phyloP scores from a whole-genome alignment of 1,140 invertebrate genomes.

The Aphelinus certus region DNA sequence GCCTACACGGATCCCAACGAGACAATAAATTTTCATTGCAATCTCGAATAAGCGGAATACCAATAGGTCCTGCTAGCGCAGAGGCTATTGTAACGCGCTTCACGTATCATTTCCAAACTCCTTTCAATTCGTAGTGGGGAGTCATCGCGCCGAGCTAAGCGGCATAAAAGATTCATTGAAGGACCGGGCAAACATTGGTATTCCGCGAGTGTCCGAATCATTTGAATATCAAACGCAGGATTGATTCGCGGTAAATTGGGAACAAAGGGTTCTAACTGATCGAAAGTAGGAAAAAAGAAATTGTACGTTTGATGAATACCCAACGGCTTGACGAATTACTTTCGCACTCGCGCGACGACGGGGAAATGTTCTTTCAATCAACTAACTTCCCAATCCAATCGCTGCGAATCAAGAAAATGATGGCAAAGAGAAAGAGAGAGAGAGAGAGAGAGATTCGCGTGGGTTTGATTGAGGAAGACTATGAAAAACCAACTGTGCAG shows the following conservation, averaged over 20 bases:
- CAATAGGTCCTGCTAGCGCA: background rate
- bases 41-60: conserved; percentile 29
- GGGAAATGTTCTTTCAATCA: no score
- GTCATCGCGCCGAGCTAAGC: conserved; percentile 1
- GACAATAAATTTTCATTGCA: conserved; percentile 31
- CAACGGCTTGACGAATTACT: background rate
- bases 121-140: background rate
- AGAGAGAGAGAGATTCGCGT: no score
- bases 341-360: background rate
- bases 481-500: no score
- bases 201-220: conserved; percentile 13
- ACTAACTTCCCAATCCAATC: no score
- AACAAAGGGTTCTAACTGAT: conserved; percentile 26
- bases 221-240: conserved; percentile 33
- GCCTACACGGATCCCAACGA: conserved; percentile 13
- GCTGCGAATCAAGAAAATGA: no score
- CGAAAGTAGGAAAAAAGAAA: conserved; percentile 3
- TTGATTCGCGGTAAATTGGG: conserved; percentile 23
- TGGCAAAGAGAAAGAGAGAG: no score
- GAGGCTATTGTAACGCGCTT: conserved; percentile 16
- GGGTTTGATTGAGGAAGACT: no score
- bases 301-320: background rate
- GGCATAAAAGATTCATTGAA: conserved; percentile 26
- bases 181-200: conserved; percentile 9
- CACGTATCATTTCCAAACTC: conserved; percentile 3